Evolutionary conservation across 2,888 invertebrate species (phyloP), one percentile per base, ranked within the genome.

Genomic region (Margaritifera margaritifera): DNA sequence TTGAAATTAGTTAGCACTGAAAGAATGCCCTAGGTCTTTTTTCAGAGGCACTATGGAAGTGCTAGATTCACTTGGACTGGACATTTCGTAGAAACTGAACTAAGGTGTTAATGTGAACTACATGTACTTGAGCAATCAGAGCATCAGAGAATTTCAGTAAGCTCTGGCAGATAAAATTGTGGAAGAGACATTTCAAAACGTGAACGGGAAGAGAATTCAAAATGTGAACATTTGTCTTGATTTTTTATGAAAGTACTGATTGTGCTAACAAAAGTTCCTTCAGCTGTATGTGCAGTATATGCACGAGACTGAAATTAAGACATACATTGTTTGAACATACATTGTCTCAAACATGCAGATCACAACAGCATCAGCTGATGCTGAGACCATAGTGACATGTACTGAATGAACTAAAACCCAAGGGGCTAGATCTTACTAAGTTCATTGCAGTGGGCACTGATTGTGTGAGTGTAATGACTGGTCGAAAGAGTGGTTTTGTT

Each of bases 381-480:
- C 72, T 56, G 66, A 62, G 6, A 66, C 51, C 25, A 69, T 75
- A 52, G 65, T 62, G 22, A 53, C 42, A 58, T 15, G 62, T 74
- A 2, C 5, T 72, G 4, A 18, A 53, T 4, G 69, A 72, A 55
- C 25, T 70, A 31, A 62, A 64, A 53, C 2, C 19, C 8, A 75
- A 75, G 50, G 67, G 65, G 8, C 24, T 71, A 15, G 68, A 71
- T 50, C 67, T 77, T n/a, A 50, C 31, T 5, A 63, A 71, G 20
- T 50, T 77, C 50, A 66, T 74, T 27, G 74, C 69, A 1, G 62
- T 71, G 27, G 63, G 74, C 15, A 74, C 74, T 20, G 75, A 72
- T 60, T 70, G 71, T 18, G 72, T 72, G 2, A 72, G 69, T 68
- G 72, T 75, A 4, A 75, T 75, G 72, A 72, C 69, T 1, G 72